A percentile compares a stretch with the other conserved stretches of the same genome.
Conservation (phyloP, 2,888 invertebrate species). For the Danaus chrysippus region DNA sequence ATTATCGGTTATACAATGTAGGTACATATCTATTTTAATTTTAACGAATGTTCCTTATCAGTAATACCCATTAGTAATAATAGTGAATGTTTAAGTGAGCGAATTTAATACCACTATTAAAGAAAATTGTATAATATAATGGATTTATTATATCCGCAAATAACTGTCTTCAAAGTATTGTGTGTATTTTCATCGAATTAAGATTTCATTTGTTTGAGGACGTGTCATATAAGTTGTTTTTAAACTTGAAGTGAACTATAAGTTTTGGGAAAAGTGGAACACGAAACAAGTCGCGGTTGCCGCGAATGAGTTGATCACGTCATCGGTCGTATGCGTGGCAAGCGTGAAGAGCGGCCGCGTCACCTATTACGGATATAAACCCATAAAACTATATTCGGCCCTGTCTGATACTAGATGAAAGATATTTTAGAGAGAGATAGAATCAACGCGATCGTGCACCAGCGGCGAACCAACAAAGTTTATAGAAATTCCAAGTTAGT, state of each 20-base stretch:
- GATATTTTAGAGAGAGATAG: constrained; percentile 36
- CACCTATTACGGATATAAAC: constrained; percentile 34
- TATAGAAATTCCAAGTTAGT: constrained; percentile 53
- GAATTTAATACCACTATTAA: no score
- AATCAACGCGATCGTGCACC: constrained; percentile 26
- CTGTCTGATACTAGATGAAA: constrained; percentile 35
- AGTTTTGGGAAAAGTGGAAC: constrained; percentile 63
- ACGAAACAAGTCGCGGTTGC: constrained; percentile 30
- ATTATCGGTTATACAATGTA: no score
- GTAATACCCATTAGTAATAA: no score
- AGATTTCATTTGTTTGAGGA: not conserved
- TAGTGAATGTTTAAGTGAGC: no score
- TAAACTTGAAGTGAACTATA: constrained; percentile 22
- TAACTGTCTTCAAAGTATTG: no score
- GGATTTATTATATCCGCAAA: no score
- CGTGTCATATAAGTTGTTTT: constrained; percentile 1
- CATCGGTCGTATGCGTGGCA: constrained; percentile 64
- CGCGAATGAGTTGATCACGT: constrained; percentile 53
- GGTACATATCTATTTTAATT: no score
- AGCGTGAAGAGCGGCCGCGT: constrained; percentile 53
- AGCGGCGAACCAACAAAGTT: constrained; percentile 55
- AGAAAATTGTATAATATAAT: no score
- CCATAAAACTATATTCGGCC: constrained; percentile 41
- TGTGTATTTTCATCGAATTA: no score
- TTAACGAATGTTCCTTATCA: no score